A percentile compares a stretch with the other conserved stretches of the same genome.
These are phyloP conservation scores for Zaprionus davidi DNA, from an alignment of 1,140 invertebrate genomes.

Conservation along the genomic window DNA sequence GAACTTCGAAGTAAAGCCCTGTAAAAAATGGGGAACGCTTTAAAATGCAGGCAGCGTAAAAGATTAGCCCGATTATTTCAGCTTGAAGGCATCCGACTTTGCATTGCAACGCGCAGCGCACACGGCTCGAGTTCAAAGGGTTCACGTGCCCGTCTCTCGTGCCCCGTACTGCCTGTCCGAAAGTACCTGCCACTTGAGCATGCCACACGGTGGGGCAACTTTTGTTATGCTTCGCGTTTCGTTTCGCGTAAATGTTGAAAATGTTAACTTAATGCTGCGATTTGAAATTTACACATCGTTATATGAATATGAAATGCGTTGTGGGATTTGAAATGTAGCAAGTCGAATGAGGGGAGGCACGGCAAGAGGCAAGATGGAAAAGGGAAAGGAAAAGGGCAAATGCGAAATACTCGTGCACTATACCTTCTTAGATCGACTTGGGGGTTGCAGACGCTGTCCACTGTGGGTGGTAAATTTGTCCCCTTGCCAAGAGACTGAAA, in stretches of 20 bases:
- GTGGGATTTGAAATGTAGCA: constrained; percentile 4
- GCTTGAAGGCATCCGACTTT: constrained; percentile 65
- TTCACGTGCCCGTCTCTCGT: constrained; percentile 30
- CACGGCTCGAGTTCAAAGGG: constrained; percentile 70
- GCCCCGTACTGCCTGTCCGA: background rate
- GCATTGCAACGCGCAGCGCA: constrained; percentile 43
- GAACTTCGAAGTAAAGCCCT: background rate
- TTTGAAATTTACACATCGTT: constrained; percentile 75
- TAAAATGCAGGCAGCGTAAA: constrained; percentile 81
- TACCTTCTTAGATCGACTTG: background rate
- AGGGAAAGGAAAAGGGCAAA: background rate
- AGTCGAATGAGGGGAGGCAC: background rate
- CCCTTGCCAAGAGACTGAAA: background rate
- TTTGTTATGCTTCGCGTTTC: constrained; percentile 30
- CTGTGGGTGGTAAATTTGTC: background rate
- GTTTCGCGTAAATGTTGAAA: constrained; percentile 39
- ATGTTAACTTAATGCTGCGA: constrained; percentile 53
- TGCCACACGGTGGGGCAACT: constrained; percentile 34
- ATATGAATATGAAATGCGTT: constrained; percentile 67
- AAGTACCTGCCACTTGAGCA: constrained; percentile 56
- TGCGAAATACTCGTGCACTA: background rate
- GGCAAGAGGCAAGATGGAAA: background rate
- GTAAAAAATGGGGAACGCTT: constrained; percentile 42
- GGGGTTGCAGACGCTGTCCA: background rate
- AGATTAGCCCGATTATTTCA: constrained; percentile 80